These are phyloP conservation scores for Apistogramma diplotaenia DNA, from an alignment of 2,113 vertebrate genomes.

Conservation along the genomic window DNA sequence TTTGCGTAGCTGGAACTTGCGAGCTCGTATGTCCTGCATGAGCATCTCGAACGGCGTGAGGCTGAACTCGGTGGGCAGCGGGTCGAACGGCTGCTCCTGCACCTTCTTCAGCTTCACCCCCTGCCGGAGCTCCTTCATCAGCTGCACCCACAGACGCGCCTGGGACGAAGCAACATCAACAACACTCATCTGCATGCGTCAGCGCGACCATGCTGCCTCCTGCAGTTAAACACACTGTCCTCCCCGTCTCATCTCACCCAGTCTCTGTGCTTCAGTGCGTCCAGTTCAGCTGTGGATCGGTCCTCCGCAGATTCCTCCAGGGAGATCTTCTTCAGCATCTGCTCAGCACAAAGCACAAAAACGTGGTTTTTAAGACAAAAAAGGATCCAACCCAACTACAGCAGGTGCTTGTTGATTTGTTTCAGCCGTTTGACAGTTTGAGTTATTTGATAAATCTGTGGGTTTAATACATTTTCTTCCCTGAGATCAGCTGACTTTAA, in stretches of 20 bases:
- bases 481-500: not conserved
- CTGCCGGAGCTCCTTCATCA: constrained; percentile 93
- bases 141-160: constrained; percentile 94
- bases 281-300: constrained; percentile 76
- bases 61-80: constrained; percentile 91
- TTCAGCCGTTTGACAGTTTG: no score
- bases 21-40: constrained; percentile 93
- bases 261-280: constrained; percentile 87
- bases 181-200: constrained; percentile 4
- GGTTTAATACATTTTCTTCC: not conserved
- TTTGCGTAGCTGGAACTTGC: constrained; percentile 93
- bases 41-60: constrained; percentile 98
- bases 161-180: constrained; percentile 47
- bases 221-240: not conserved
- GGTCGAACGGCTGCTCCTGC: constrained; percentile 90
- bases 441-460: no score
- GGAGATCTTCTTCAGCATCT: constrained; percentile 92
- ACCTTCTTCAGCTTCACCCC: constrained; percentile 97
- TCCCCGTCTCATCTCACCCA: constrained; percentile 79
- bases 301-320: constrained; percentile 78
- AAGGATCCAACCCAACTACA: no score
- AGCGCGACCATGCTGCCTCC: not conserved
- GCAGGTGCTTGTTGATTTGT: no score
- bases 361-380: no score
- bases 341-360: not conserved